These are phyloP conservation scores for Helobdella robusta DNA, from an alignment of 2,888 invertebrate genomes.

Conservation along the genomic window DNA sequence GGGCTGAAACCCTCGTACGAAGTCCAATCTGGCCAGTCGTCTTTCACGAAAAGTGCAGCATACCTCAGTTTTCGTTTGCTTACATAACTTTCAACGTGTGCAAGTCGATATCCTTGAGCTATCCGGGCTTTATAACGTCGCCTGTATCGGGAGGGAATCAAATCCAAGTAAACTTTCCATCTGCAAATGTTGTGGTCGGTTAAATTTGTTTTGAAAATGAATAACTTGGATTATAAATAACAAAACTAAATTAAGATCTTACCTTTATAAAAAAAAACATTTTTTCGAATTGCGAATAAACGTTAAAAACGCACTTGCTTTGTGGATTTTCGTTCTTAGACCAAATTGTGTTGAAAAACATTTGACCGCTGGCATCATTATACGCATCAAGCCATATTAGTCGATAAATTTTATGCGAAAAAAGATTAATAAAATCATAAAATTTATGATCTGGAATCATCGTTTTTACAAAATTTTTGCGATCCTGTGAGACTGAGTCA, in stretches of 20 bases:
- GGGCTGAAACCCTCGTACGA: slow-evolving; percentile 34
- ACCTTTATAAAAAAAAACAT: neutral
- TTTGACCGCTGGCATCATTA: slow-evolving; percentile 24
- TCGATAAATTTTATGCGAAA: slow-evolving; percentile 28
- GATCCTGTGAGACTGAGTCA: slow-evolving; percentile 28
- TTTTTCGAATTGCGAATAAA: too few relatives aligned
- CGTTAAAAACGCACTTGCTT: neutral
- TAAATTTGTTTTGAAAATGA: too few relatives aligned
- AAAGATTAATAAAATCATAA: slow-evolving; percentile 21
- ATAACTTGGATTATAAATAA: too few relatives aligned
- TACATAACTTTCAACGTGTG: slow-evolving; percentile 33
- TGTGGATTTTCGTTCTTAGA: slow-evolving; percentile 27
- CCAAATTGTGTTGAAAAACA: slow-evolving; percentile 40
- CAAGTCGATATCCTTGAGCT: slow-evolving; percentile 33
- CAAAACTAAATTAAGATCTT: too few relatives aligned
- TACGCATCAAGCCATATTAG: slow-evolving; percentile 32
- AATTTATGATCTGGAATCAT: slow-evolving; percentile 33
- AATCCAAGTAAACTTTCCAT: slow-evolving; percentile 31
- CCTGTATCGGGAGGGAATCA: slow-evolving; percentile 31
- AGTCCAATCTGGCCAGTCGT: slow-evolving; percentile 33
- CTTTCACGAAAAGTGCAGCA: slow-evolving; percentile 33
- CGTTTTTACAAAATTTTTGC: slow-evolving; percentile 28
- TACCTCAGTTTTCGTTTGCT: slow-evolving; percentile 30
- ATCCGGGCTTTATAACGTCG: slow-evolving; percentile 30
- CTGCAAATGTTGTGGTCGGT: slow-evolving; percentile 17